Evolutionary conservation across 2,888 invertebrate species (phyloP).

Genomic region (Punctoribates punctum): DNA sequence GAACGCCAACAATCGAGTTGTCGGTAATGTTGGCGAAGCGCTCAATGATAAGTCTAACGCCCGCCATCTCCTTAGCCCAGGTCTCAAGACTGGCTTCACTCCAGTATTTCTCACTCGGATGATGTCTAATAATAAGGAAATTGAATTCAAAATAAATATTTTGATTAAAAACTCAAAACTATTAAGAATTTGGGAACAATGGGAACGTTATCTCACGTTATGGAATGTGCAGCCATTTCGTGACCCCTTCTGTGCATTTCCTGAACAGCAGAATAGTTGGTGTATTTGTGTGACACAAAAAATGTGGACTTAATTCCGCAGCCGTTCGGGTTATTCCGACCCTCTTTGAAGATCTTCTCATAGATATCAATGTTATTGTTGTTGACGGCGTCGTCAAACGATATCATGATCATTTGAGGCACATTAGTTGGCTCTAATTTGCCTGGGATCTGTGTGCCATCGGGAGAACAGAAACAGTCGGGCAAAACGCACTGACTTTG

Average conservation of each 20-base stretch:
- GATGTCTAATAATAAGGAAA: slow-evolving; percentile 56
- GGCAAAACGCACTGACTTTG: slow-evolving; percentile 51
- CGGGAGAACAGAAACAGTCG: slow-evolving; percentile 53
- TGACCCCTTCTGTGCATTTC: slow-evolving; percentile 67
- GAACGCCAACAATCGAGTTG: slow-evolving; percentile 79
- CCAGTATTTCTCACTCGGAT: slow-evolving; percentile 89
- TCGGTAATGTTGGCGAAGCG: slow-evolving; percentile 86
- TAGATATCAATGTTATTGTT: slow-evolving; percentile 54
- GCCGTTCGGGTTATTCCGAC: slow-evolving; percentile 52
- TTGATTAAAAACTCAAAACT: background rate
- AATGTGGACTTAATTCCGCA: slow-evolving; percentile 52
- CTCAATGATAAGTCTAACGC: slow-evolving; percentile 68
- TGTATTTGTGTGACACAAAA: slow-evolving; percentile 52
- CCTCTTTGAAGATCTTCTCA: slow-evolving; percentile 51
- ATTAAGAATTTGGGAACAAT: slow-evolving; percentile 52
- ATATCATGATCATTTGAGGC: slow-evolving; percentile 53
- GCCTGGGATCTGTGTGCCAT: slow-evolving; percentile 53
- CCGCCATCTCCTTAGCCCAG: slow-evolving; percentile 93
- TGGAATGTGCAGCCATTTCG: slow-evolving; percentile 84
- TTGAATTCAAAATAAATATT: background rate
- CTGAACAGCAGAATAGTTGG: slow-evolving; percentile 53
- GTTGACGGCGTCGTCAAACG: slow-evolving; percentile 53
- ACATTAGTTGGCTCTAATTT: slow-evolving; percentile 51
- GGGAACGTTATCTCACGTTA: slow-evolving; percentile 58
- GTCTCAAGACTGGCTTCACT: slow-evolving; percentile 78